Base-by-base conservation (phyloP, 2,113 vertebrate genomes). In the Passer montanus region DNA sequence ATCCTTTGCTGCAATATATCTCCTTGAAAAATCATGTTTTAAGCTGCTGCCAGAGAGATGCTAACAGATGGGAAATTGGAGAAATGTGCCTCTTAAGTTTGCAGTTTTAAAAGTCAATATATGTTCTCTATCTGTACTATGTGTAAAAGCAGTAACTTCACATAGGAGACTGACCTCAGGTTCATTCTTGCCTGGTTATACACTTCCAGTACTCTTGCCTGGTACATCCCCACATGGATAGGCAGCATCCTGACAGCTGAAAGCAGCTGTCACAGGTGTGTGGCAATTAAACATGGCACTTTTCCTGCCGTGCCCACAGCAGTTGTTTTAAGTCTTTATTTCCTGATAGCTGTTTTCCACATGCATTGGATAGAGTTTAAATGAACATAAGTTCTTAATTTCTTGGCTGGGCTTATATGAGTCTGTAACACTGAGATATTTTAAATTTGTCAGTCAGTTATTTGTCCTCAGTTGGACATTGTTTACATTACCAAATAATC, bases 111-210 rank as follows among this genome's bases (percentile, higher is more conserved):
- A 93, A 62, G 56, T 73, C 35, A 21, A 0, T 80, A 1, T 35
- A 17, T 60, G 10, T 46, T 88, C 13, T 0, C 0, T 66, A 4
- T 53, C 17, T 56, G 10, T 73, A 13, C 23, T 21, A 11, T 55
- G 9, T 70, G 22, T 66, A n/a, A 82, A 82, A 90, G 49, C 10
- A 41, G 11, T 70, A 58, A 10, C 18, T 68, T 83, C 3, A 28
- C 0, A 0, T 10, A 49, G 49, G n/a, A 66, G 11, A 24, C 4
- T 1, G 20, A 3, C 9, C 5, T 58, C 4, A 55, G 9, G 15
- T 50, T 73, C 0, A 0, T 64, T 90, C 24, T 66, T 6, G 2
- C 12, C 16, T 49, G 15, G 2, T 6, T 67, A 15, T 50, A 4
- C 12, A 44, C 9, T 81, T 70, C 4, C 17, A 22, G 8, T 73